phyloP scores from a whole-genome alignment of 2,888 invertebrate genomes.

The Lasioglossum leucozonium region DNA sequence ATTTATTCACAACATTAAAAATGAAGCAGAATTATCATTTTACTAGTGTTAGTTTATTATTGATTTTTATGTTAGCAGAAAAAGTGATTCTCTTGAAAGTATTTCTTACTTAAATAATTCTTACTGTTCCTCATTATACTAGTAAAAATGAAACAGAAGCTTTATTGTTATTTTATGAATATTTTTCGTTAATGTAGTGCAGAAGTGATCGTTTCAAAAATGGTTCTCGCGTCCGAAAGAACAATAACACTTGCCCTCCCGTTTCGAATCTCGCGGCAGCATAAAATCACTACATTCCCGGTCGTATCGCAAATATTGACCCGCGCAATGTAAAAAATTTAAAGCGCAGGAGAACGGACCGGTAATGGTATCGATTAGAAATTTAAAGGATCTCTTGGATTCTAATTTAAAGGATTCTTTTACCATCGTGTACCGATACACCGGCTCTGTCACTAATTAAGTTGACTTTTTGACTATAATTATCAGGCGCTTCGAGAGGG shows the following conservation, averaged over 20 bases:
- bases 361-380: neutral
- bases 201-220: neutral
- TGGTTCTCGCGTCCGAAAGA: neutral
- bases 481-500: constrained; percentile 12
- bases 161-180: neutral
- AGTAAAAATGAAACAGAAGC: neutral
- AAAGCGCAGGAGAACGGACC: neutral
- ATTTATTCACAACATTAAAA: too few species aligned
- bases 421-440: neutral
- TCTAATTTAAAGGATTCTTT: neutral
- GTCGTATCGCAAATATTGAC: constrained; percentile 1
- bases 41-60: too few species aligned
- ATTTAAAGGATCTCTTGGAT: neutral
- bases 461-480: constrained; percentile 51
- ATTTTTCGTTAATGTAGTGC: neutral
- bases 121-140: too few species aligned
- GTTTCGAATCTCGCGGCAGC: neutral
- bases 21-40: too few species aligned
- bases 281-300: neutral
- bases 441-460: constrained; percentile 44
- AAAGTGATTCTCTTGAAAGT: too few species aligned
- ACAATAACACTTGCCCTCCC: neutral
- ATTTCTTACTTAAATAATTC: too few species aligned
- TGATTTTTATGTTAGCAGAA: too few species aligned
- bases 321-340: neutral